phyloP scores from a whole-genome alignment of 2,113 vertebrate species.

The Redunca redunca region DNA sequence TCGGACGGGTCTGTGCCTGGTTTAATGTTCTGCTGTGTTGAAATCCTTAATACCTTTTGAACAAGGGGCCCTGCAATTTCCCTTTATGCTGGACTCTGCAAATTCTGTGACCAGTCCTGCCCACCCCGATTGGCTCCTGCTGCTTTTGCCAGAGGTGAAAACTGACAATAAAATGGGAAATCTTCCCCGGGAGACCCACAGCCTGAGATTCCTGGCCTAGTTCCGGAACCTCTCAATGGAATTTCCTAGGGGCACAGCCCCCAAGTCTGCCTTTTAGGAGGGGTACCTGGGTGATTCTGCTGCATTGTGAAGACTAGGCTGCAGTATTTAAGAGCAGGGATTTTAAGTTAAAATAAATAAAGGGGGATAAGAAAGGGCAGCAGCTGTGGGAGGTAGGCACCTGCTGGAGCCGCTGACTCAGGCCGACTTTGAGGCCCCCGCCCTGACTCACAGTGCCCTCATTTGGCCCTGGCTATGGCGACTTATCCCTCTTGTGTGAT shows the following conservation, averaged over 20 bases:
- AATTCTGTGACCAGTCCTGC: neutral
- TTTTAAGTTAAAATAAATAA: neutral
- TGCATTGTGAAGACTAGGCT: neutral
- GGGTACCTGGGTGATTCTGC: neutral
- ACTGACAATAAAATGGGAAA: neutral
- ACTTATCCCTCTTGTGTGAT: neutral
- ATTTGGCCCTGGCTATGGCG: neutral
- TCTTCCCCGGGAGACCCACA: neutral
- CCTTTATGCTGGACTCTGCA: neutral
- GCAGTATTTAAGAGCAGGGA: neutral
- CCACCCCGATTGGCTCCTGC: neutral
- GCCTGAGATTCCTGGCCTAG: neutral
- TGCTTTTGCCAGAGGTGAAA: neutral
- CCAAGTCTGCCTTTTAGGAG: neutral
- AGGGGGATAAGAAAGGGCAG: neutral
- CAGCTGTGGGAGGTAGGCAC: no score
- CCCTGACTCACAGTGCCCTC: rapidly evolving
- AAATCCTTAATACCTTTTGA: neutral
- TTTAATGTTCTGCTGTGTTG: neutral
- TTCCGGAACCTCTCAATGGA: neutral
- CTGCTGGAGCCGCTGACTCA: neutral
- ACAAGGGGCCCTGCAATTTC: neutral
- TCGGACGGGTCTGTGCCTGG: neutral
- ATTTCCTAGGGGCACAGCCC: neutral
- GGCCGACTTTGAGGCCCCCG: neutral